These are phyloP conservation scores for Oreochromis tanganicae DNA, from an alignment of 2,113 vertebrate genomes.

Conservation along the genomic window DNA sequence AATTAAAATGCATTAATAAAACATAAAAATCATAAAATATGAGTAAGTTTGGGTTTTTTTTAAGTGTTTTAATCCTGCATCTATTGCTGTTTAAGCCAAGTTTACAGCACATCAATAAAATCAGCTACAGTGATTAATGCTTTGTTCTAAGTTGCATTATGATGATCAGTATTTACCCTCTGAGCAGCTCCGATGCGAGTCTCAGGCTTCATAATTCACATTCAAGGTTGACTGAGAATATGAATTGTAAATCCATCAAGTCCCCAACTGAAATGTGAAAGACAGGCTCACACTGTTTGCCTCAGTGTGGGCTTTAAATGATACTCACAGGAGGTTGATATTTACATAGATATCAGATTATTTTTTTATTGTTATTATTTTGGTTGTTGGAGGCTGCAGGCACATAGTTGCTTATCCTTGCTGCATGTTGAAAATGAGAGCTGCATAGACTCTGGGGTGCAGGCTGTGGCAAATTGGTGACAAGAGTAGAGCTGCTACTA, in stretches of 20 bases:
- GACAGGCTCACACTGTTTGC: not conserved
- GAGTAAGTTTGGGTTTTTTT: not conserved
- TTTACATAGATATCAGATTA: not conserved
- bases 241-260: slow-evolving; percentile 33
- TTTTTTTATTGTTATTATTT: not conserved
- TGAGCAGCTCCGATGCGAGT: not conserved
- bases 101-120: slow-evolving; percentile 14
- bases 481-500: not conserved
- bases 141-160: slow-evolving; percentile 15
- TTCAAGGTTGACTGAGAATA: slow-evolving; percentile 35
- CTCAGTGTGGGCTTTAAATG: not conserved
- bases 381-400: not conserved
- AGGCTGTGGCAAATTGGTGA: not conserved
- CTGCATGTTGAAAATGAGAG: not conserved
- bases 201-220: slow-evolving; percentile 27
- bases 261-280: not conserved
- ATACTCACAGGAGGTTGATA: not conserved
- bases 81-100: not conserved
- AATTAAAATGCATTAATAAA: not conserved
- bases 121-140: slow-evolving; percentile 19
- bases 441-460: not conserved
- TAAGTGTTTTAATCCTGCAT: not conserved
- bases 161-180: slow-evolving; percentile 25
- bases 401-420: not conserved
- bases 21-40: not conserved